Evolutionary conservation across 2,797 vertebrate genomes (phyloP).

Genomic region (Acanthurus leucopareius): DNA sequence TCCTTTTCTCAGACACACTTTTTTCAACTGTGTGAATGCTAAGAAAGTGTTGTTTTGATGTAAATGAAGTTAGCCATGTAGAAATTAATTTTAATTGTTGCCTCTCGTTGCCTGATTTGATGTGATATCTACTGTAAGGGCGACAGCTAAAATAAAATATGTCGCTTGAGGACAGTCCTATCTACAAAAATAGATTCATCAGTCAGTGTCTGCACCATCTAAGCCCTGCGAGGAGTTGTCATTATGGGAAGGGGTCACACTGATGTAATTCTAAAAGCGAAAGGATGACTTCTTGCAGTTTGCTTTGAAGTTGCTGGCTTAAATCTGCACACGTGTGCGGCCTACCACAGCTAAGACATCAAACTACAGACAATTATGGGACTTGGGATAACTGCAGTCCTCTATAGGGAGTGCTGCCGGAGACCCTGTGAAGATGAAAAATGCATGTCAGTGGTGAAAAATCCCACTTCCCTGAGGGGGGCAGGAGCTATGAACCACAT

Average conservation of each 20-base stretch:
- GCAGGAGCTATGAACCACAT: slow-evolving; percentile 72
- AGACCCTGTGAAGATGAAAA: slow-evolving; percentile 70
- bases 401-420: slow-evolving; percentile 61
- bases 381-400: slow-evolving; percentile 81
- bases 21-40: slow-evolving; percentile 37
- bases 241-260: slow-evolving; percentile 32
- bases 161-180: slow-evolving; percentile 12
- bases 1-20: slow-evolving; percentile 29
- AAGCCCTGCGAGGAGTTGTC: slow-evolving; percentile 34
- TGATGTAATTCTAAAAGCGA: slow-evolving; percentile 25
- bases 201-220: slow-evolving; percentile 14
- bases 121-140: neutral
- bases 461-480: slow-evolving; percentile 60
- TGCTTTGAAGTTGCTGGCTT: slow-evolving; percentile 29
- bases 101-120: slow-evolving; percentile 29
- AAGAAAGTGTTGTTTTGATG: slow-evolving; percentile 40
- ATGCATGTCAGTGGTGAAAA: slow-evolving; percentile 82
- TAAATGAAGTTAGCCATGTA: slow-evolving; percentile 13
- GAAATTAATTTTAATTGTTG: slow-evolving; percentile 8
- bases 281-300: slow-evolving; percentile 14
- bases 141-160: slow-evolving; percentile 35
- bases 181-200: slow-evolving; percentile 32
- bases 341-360: slow-evolving; percentile 50
- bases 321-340: slow-evolving; percentile 45
- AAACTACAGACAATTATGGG: slow-evolving; percentile 60